These are phyloP conservation scores for Silurus meridionalis DNA, from an alignment of 2,113 vertebrate genomes.

Conservation along the genomic window DNA sequence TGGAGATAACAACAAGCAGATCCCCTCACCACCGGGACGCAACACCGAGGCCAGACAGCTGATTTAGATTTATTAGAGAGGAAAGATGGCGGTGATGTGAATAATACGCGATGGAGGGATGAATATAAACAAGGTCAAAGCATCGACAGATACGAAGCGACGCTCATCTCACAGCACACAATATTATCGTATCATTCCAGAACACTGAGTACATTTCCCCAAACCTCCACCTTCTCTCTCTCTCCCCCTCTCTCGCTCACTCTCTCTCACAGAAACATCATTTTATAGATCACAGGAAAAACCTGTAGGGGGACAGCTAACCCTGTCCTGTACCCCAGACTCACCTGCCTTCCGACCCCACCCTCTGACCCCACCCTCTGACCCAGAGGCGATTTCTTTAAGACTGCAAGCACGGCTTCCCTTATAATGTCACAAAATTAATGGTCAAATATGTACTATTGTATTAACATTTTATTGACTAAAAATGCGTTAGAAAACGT, in stretches of 20 bases:
- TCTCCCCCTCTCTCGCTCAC: too few species aligned
- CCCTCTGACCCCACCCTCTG: neutral
- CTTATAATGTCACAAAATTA: too few species aligned
- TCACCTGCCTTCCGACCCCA: neutral
- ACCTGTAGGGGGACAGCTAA: neutral
- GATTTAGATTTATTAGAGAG: slow-evolving; percentile 19
- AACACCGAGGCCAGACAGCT: neutral
- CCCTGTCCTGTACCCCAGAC: too few species aligned
- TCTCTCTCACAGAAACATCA: too few species aligned
- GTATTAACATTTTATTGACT: too few species aligned
- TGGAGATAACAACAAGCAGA: slow-evolving; percentile 41
- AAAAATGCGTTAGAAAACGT: too few species aligned
- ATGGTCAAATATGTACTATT: too few species aligned
- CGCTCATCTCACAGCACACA: neutral
- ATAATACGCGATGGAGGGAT: neutral
- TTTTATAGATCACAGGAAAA: neutral
- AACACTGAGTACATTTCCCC: neutral
- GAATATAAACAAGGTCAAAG: slow-evolving; percentile 8
- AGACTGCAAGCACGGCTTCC: too few species aligned
- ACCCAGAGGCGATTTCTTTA: too few species aligned
- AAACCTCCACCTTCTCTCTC: neutral
- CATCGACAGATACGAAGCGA: neutral
- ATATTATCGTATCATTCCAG: neutral
- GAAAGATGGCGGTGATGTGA: slow-evolving; percentile 3
- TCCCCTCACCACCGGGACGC: neutral